Conservation (phyloP, 2,113 vertebrate genomes). For the Okapia johnstoni region DNA sequence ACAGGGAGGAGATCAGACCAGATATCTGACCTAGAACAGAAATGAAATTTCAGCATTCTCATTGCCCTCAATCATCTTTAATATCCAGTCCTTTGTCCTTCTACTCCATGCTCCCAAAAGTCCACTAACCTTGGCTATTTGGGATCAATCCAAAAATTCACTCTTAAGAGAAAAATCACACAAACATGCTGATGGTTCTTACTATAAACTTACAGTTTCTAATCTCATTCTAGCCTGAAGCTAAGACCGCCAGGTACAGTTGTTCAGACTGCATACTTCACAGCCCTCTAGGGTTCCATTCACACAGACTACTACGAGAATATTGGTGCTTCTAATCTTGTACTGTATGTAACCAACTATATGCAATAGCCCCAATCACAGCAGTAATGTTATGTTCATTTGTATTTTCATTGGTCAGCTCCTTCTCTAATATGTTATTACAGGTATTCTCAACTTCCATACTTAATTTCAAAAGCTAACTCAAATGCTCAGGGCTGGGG, state of each 20-base stretch:
- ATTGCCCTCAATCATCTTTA: neutral
- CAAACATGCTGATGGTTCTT: neutral
- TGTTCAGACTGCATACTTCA: neutral
- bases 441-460: neutral
- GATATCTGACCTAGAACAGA: neutral
- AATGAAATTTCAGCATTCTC: neutral
- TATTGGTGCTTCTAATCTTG: neutral
- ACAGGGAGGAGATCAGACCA: neutral
- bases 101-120: neutral
- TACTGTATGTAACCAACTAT: neutral
- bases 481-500: too few species aligned
- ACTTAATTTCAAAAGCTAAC: neutral
- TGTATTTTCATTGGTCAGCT: neutral
- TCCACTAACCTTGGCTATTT: neutral
- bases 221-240: neutral
- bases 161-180: neutral
- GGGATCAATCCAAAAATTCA: neutral
- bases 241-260: neutral
- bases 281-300: neutral
- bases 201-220: neutral
- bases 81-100: neutral
- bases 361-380: neutral
- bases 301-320: neutral
- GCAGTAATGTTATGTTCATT: neutral
- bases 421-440: neutral